These are phyloP conservation scores for Drosophila nikananu DNA, from an alignment of 1,140 invertebrate species.

Conservation along the genomic window DNA sequence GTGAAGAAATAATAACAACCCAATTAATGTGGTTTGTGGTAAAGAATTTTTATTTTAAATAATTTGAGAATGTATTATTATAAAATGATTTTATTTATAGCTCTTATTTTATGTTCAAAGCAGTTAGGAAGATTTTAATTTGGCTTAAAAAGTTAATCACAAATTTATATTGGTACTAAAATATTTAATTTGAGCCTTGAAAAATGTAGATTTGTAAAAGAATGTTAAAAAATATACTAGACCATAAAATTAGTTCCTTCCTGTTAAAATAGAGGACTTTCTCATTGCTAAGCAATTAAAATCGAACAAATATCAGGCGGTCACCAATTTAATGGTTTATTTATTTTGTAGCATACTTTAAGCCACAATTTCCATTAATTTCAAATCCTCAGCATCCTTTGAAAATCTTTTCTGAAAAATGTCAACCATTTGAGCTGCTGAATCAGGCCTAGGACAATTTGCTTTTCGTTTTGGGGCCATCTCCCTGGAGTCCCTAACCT, in stretches of 20 bases:
- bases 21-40: neutral
- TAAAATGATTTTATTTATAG: neutral
- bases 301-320: neutral
- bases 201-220: too few species aligned
- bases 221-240: too few species aligned
- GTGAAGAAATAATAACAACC: neutral
- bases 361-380: neutral
- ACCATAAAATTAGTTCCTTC: too few species aligned
- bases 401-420: neutral
- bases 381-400: neutral
- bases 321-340: neutral
- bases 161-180: too few species aligned
- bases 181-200: too few species aligned
- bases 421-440: neutral
- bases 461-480: neutral
- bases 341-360: neutral
- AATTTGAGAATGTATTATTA: neutral
- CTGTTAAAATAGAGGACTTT: too few species aligned
- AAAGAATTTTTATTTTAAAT: neutral
- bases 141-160: neutral
- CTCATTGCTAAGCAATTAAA: neutral
- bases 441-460: slow-evolving; percentile 29
- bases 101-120: neutral
- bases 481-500: slow-evolving; percentile 35
- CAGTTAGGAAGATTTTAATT: neutral